Percentiles rank a stretch among this genome's conserved stretches.
Conservation (phyloP, 1,140 invertebrate genomes). For the Scylla paramamosain region DNA sequence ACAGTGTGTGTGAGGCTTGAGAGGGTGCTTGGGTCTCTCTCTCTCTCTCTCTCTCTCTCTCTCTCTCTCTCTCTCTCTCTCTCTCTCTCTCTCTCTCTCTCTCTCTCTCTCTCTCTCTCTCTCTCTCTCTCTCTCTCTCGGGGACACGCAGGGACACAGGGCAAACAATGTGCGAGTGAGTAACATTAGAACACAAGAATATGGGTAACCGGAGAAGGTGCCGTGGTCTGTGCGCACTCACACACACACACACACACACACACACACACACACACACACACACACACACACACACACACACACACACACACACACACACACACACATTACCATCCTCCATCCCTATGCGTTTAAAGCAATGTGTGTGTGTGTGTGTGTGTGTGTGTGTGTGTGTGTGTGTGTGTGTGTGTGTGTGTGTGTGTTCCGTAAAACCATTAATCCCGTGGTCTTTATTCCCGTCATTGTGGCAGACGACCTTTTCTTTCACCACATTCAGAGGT, state of each 20-base stretch:
- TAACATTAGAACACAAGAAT: constrained; percentile 23
- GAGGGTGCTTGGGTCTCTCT: background rate
- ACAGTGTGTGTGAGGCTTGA: background rate
- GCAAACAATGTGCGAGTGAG: background rate
- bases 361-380: too few species aligned
- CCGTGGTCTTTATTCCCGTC: too few species aligned
- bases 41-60: constrained; percentile 3
- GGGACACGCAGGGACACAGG: background rate
- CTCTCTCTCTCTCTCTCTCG: background rate
- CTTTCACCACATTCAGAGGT: too few species aligned
- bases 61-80: background rate
- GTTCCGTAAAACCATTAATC: too few species aligned
- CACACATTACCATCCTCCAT: too few species aligned
- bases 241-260: constrained; percentile 20
- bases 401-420: too few species aligned
- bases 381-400: too few species aligned
- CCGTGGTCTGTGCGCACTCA: background rate
- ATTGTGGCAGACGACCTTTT: too few species aligned
- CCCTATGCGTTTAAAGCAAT: too few species aligned
- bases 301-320: background rate
- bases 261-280: constrained; percentile 20
- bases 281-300: constrained; percentile 7
- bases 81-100: background rate
- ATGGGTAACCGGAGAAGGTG: background rate
- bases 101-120: constrained; percentile 15